Conservation (phyloP, 2,888 invertebrate species). For the Rotaria socialis region DNA sequence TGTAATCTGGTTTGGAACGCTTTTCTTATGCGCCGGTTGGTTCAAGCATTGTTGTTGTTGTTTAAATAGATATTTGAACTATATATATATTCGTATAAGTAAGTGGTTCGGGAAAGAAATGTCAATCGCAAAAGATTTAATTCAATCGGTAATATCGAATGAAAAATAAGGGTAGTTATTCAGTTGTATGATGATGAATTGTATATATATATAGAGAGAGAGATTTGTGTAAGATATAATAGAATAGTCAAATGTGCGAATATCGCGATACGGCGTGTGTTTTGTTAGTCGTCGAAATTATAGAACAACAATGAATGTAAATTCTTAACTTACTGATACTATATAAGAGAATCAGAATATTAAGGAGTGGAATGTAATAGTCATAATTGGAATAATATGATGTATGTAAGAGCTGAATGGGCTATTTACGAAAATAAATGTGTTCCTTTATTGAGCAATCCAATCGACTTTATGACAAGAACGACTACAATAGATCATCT, state of each 20-base stretch:
- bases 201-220: background rate
- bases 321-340: background rate
- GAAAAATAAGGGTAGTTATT: background rate
- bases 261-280: background rate
- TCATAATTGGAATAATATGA: background rate
- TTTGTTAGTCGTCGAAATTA: background rate
- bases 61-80: background rate
- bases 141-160: background rate
- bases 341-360: background rate
- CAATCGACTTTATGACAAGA: background rate
- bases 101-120: background rate
- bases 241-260: background rate
- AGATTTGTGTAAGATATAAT: background rate
- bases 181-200: background rate
- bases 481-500: background rate
- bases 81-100: background rate
- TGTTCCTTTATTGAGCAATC: background rate
- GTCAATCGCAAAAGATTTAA: background rate
- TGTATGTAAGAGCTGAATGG: background rate
- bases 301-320: background rate
- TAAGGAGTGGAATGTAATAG: background rate
- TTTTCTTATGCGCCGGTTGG: background rate
- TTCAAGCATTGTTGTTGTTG: background rate
- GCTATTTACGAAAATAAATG: background rate
- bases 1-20: background rate